Evolutionary conservation across 1,140 invertebrate genomes (phyloP).

Genomic region (Arion vulgaris): DNA sequence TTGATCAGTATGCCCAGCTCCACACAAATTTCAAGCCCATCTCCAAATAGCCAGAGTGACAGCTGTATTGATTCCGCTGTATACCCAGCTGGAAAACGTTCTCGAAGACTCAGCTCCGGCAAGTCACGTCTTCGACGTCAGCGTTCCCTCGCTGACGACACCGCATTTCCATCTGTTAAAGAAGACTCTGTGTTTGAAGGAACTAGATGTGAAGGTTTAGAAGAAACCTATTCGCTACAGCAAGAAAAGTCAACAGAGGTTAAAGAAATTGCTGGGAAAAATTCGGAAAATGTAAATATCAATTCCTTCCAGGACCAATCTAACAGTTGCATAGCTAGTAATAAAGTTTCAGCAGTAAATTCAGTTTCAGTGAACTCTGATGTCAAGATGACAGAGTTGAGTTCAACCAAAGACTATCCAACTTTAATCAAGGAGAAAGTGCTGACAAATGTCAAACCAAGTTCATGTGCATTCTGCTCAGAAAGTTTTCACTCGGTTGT

Average conservation of each 20-base stretch:
- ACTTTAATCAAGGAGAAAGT: not conserved
- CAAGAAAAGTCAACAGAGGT: not conserved
- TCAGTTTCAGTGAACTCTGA: conserved; percentile 11
- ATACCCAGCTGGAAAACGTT: conserved; percentile 9
- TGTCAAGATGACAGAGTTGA: not conserved
- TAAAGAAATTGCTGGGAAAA: conserved; percentile 1
- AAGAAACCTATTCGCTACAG: not conserved
- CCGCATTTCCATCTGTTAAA: conserved; percentile 13
- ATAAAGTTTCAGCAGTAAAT: conserved; percentile 8
- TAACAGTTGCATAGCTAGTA: conserved; percentile 21
- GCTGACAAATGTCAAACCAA: not conserved
- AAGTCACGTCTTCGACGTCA: conserved; percentile 33
- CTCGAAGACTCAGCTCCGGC: conserved; percentile 28
- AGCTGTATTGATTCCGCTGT: not conserved
- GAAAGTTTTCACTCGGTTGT: conserved; percentile 75
- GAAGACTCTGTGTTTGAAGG: conserved; percentile 22
- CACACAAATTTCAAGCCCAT: not conserved
- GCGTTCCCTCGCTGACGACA: conserved; percentile 28
- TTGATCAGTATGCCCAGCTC: not conserved
- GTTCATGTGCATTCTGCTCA: conserved; percentile 42
- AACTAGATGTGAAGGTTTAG: not conserved
- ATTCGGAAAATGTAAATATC: not conserved
- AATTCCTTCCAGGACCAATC: not conserved
- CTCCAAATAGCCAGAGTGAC: conserved; percentile 2
- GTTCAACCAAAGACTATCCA: not conserved